Conservation (phyloP, 2,797 vertebrate genomes). For the Molossus molossus region DNA sequence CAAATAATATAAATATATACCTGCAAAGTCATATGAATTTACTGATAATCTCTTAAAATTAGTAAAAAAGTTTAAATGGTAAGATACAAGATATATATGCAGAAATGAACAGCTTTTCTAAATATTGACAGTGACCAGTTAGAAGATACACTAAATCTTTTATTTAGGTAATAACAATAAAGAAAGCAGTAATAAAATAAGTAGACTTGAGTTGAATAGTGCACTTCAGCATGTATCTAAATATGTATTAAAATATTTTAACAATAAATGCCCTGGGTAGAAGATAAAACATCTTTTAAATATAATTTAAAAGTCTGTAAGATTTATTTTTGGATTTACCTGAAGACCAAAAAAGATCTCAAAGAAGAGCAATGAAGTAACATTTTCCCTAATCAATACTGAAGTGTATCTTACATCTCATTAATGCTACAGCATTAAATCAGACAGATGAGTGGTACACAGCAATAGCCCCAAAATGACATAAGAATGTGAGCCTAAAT, state of each 20-base stretch:
- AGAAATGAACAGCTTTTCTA: not conserved
- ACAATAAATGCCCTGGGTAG: not conserved
- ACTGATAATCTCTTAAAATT: slow-evolving; percentile 41
- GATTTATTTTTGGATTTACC: slow-evolving; percentile 41
- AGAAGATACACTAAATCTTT: slow-evolving; percentile 9
- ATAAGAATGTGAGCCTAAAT: not conserved
- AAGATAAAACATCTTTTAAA: slow-evolving; percentile 46
- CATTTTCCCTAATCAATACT: not conserved
- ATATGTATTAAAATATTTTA: slow-evolving; percentile 54
- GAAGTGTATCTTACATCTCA: slow-evolving; percentile 44
- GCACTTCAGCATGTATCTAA: not conserved
- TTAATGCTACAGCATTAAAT: not conserved
- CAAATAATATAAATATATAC: not conserved
- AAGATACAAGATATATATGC: not conserved
- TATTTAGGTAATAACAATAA: not conserved
- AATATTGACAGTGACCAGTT: not conserved
- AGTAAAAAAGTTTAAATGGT: slow-evolving; percentile 28
- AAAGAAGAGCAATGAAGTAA: slow-evolving; percentile 7
- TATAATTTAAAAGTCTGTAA: slow-evolving; percentile 18
- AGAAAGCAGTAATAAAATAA: slow-evolving; percentile 3
- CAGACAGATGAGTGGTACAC: not conserved
- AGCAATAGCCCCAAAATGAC: not conserved
- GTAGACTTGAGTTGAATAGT: slow-evolving; percentile 1
- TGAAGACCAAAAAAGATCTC: slow-evolving; percentile 27
- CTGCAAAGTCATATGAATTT: not conserved